These are phyloP conservation scores for Lucilia sericata DNA, from an alignment of 1,140 invertebrate species.

Conservation along the genomic window DNA sequence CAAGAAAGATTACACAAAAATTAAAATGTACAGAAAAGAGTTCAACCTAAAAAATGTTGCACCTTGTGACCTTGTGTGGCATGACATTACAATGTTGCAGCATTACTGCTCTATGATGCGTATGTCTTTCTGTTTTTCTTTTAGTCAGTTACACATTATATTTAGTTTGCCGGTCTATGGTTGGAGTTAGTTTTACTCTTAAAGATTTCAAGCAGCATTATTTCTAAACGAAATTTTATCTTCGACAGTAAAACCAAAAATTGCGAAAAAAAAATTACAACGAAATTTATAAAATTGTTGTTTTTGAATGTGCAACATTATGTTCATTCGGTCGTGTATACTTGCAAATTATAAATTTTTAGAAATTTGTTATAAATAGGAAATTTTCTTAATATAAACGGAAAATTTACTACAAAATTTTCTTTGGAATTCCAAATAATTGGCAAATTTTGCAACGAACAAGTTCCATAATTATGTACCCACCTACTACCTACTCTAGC, in stretches of 20 bases:
- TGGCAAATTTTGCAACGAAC: too few species aligned
- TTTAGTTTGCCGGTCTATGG: too few species aligned
- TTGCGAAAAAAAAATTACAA: neutral
- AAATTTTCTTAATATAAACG: neutral
- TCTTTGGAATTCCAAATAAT: too few species aligned
- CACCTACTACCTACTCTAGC: neutral
- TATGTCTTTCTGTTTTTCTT: neutral
- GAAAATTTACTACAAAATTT: neutral
- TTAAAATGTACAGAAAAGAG: neutral
- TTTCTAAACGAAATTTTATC: neutral
- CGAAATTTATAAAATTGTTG: neutral
- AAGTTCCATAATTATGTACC: too few species aligned
- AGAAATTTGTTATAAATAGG: too few species aligned
- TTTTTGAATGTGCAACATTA: too few species aligned
- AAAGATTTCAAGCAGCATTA: neutral
- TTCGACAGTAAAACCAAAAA: neutral
- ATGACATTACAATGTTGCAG: conserved; percentile 24
- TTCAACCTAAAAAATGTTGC: conserved; percentile 20
- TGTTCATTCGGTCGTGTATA: too few species aligned
- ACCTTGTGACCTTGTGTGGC: conserved; percentile 22
- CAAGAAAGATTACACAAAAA: conserved; percentile 3
- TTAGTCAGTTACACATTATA: neutral
- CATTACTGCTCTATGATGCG: conserved; percentile 4
- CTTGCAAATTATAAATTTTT: too few species aligned
- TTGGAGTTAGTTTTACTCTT: neutral